Conservation (phyloP, 2,113 vertebrate genomes). For the Mus spicilegus region DNA sequence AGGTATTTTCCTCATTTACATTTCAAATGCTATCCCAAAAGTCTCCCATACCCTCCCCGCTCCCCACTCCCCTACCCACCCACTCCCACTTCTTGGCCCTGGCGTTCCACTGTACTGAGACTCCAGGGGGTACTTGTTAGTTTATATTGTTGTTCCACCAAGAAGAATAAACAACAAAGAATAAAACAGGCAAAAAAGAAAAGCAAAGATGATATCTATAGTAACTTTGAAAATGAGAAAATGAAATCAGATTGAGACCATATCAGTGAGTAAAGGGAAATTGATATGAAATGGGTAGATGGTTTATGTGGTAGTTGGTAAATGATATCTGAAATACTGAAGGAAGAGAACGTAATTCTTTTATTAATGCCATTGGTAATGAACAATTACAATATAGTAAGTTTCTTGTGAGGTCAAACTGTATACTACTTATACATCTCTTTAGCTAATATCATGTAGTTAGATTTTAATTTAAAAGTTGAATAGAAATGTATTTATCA, state of each 20-base stretch:
- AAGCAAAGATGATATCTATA: background rate
- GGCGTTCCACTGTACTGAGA: too few species aligned
- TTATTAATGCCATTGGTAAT: slow-evolving; percentile 35
- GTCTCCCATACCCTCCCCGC: too few species aligned
- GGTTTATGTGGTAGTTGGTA: background rate
- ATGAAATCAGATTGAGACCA: background rate
- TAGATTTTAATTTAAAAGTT: slow-evolving; percentile 49
- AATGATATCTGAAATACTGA: background rate
- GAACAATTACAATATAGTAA: background rate
- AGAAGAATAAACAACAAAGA: background rate
- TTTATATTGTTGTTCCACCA: too few species aligned
- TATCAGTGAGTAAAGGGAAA: background rate
- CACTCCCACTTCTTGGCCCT: too few species aligned
- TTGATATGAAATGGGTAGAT: background rate
- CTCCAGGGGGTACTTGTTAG: too few species aligned
- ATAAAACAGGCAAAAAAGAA: background rate
- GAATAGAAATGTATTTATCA: background rate
- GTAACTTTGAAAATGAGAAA: background rate
- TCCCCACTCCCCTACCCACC: too few species aligned
- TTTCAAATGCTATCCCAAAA: too few species aligned
- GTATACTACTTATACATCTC: background rate
- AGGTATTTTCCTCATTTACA: too few species aligned
- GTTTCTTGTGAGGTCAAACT: background rate
- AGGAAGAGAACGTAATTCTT: background rate
- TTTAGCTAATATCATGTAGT: background rate